Conservation (phyloP, 2,888 invertebrate genomes). For the Hyalella azteca region DNA sequence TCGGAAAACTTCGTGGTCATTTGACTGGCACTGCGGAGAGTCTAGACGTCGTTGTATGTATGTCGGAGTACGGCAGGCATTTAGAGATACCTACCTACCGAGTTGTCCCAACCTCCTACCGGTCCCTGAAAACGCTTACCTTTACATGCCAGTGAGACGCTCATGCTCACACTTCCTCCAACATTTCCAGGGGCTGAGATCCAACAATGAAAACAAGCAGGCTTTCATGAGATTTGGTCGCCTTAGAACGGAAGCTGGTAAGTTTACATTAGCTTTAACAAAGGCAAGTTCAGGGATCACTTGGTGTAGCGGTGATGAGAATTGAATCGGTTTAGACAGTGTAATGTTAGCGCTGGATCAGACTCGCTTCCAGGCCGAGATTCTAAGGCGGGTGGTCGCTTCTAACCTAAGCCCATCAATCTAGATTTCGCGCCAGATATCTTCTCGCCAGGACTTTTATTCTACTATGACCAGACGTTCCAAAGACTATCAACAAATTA, state of each 20-base stretch:
- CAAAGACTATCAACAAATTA: constrained; percentile 37
- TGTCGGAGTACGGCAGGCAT: constrained; percentile 34
- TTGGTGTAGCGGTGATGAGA: not conserved
- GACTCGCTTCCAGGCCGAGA: constrained; percentile 1
- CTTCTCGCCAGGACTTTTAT: constrained; percentile 33
- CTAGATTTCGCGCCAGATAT: constrained; percentile 37
- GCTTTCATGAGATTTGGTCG: constrained; percentile 26
- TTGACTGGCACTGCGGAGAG: constrained; percentile 21
- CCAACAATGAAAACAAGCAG: constrained; percentile 18
- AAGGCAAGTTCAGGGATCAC: constrained; percentile 15
- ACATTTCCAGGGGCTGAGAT: not conserved
- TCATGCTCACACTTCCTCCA: not conserved
- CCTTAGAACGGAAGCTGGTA: constrained; percentile 34
- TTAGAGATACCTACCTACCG: constrained; percentile 37
- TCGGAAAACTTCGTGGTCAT: constrained; percentile 30
- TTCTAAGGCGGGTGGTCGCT: constrained; percentile 29
- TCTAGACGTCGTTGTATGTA: constrained; percentile 32
- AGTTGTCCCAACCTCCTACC: constrained; percentile 30
- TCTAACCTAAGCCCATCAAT: constrained; percentile 37
- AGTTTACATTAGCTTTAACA: constrained; percentile 29
- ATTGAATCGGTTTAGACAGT: constrained; percentile 21
- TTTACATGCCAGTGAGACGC: not conserved
- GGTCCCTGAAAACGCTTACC: not conserved
- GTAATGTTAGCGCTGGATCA: constrained; percentile 17
- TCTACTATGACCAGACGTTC: constrained; percentile 28